Evolutionary conservation across 2,113 vertebrate genomes (phyloP).

Genomic region (Baryphthengus martii): DNA sequence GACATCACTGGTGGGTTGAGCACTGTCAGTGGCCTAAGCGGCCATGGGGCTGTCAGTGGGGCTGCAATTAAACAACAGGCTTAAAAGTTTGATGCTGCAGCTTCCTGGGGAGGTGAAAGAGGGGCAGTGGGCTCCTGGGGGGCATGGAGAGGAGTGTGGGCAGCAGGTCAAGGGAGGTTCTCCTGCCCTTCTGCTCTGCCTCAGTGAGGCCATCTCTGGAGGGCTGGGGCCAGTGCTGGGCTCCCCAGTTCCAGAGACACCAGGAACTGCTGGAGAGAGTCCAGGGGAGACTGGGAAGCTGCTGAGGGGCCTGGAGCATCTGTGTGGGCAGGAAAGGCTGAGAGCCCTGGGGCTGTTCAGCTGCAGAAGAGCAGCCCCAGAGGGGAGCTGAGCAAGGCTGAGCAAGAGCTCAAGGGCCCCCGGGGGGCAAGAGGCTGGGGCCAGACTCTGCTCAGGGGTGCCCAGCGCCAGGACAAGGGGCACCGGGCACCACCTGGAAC

Average conservation of each 20-base stretch:
- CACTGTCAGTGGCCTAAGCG: no score
- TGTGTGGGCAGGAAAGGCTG: no score
- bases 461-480: no score
- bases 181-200: not conserved
- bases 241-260: not conserved
- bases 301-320: not conserved
- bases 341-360: no score
- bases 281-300: not conserved
- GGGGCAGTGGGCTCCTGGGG: not conserved
- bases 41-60: not conserved
- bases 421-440: no score
- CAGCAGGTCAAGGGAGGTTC: not conserved
- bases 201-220: not conserved
- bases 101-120: not conserved
- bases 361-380: no score
- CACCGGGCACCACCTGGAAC: no score
- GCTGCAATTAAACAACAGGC: not conserved
- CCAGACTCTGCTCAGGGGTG: no score
- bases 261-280: not conserved
- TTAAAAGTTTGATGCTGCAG: not conserved
- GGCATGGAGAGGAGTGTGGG: no score
- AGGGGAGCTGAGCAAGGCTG: no score
- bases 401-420: no score
- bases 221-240: not conserved
- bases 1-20: fast-evolving